Evolutionary conservation across 2,113 vertebrate species (phyloP), one percentile per base, ranked within the genome.

Genomic region (Esox niger): DNA sequence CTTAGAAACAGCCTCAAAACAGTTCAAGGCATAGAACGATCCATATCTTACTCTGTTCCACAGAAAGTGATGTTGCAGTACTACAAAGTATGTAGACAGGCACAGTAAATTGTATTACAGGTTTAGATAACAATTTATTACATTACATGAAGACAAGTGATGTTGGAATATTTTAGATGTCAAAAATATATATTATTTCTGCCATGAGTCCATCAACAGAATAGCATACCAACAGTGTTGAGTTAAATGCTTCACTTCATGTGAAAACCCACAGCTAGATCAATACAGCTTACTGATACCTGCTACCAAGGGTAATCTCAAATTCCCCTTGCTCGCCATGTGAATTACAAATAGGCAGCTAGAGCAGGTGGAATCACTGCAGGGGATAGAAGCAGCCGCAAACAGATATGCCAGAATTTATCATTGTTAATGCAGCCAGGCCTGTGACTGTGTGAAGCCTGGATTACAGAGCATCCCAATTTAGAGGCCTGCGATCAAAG

Each of bases 401-500:
- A n/a, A 21, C 25, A 62, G 32, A 66, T 64, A 43, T 76, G 21
- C 31, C 15, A 17, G 38, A 29, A 59, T 66, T 61, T 66, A 60
- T 79, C 61, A 55, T 70, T 23, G 46, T 65, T 62, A 71, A 62
- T 67, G 17, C 55, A 62, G 33, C 35, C 13, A 38, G 35, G 35
- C 59, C 47, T 13, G 54, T 56, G 9, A 27, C 30, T 71, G 46
- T 55, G 67, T 70, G 55, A 67, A 66, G 70, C 35, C 20, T 31
- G 15, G 61, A 74, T 56, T 66, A 62, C 62, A 61, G 21, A 61
- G n/a, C 59, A 56, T 82, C 75, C 60, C 59, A 76, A 66, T 70
- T 76, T 69, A 62, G 64, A 61, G 49, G n/a, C 71, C 72, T 66
- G 54, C 46, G 61, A 77, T 77, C 68, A 74, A 69, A 70, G 68